Evolutionary conservation across 2,888 invertebrate genomes (phyloP), one percentile per base, ranked within the genome.

Genomic region (Antheraea assamensis): DNA sequence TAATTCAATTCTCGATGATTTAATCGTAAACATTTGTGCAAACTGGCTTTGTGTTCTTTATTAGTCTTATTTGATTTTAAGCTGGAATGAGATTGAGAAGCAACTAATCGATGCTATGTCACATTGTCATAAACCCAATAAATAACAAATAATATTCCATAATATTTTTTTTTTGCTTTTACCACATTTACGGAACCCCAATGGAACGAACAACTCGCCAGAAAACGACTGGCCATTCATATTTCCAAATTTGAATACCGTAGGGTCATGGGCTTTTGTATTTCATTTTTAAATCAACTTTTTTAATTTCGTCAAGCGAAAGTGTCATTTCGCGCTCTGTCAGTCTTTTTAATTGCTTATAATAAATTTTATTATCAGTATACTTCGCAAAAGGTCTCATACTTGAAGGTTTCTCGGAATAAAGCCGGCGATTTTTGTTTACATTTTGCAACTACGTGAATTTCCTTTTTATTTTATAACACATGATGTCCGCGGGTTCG

Each of bases 241-340:
- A 89, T 90, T 89, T 88, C 88, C 76, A 87, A 90, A 91, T 92
- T 92, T 92, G 88, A 92, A 93, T 91, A 90, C 85, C 82, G 82
- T 85, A 83, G 85, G 87, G 87, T 86, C 85, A 85, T 78, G 79
- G 76, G 78, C 83, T 85, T 87, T 88, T 84, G 83, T 84, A 83
- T 87, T 85, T 85, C 80, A 85, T 83, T 83, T 83, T 71, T 68
- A 72, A 74, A 71, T 71, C 17, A 73, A 68, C 52, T 71, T 71
- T 75, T 75, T 74, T 72, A 71, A 72, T 72, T 70, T 74, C 74
- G 66, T 66, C 49, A 73, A 73, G 76, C 74, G 77, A 81, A 81
- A 81, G 82, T 78, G 79, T 78, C 76, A 73, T 76, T 76, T 78
- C 73, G 73, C 75, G 73, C 75, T 74, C 75, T 77, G 78, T 74